Base-by-base conservation (phyloP, 2,797 vertebrate genomes). In the Loris lydekkerianus region DNA sequence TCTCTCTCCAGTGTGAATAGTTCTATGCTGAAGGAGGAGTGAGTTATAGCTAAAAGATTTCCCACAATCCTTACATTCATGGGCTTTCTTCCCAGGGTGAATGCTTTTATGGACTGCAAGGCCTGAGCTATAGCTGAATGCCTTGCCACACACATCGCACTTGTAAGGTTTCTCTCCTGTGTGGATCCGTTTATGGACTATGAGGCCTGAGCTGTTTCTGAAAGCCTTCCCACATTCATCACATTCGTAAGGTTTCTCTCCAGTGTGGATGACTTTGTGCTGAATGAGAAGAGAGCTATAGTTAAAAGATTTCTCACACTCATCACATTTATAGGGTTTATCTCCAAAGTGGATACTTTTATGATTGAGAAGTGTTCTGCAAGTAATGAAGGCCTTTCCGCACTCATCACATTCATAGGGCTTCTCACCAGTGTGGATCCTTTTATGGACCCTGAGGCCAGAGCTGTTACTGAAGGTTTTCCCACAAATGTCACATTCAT, bases 281-380 rank as follows among this genome's bases (percentile, higher is more conserved):
- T 98, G 97, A 85, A 97, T 97, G 40, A 97, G 97, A n/a, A 98
- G 96, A 97, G 97, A 98, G 40, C 97, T 98, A 63, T 97, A 97
- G 94, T 97, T 98, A 95, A 98, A 98, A 2, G 97, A 97, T 56
- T 98, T 98, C 58, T 97, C 97, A 97, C 97, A 97, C 61, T 98
- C 97, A 95, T 97, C 97, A 97, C 97, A 98, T 94, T 98, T 97
- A 78, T 98, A 98, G 87, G 97, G 97, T 97, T 98, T 98, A 89
- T 97, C 96, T 87, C 97, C 97, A 93, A 97, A 97, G 87, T 98
- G 97, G 58, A 98, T 97, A 93, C 97, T 97, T 96, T 98, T 97
- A 95, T 98, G 97, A 65, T 97, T 97, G 83, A 97, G 80, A 70
- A 97, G 97, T 60, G 96, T 97, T 85, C 97, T 97, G 73, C 97